These are phyloP conservation scores for Ditula angustiorana DNA, from an alignment of 2,888 invertebrate genomes.

Conservation along the genomic window DNA sequence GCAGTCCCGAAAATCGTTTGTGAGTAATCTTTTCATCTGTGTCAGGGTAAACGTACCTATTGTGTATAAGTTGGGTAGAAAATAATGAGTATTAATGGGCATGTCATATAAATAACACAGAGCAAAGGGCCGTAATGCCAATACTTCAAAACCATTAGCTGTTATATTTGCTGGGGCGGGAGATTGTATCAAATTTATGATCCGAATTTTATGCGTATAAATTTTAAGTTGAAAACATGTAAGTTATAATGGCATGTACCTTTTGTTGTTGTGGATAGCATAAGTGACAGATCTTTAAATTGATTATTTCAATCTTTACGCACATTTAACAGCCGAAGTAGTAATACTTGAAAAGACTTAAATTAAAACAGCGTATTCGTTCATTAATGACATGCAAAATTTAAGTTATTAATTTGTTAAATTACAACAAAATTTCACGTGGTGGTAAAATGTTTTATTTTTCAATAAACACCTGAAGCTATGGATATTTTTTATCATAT, in stretches of 20 bases:
- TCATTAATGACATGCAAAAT: too few species aligned
- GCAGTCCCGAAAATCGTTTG: neutral
- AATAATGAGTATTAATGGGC: slow-evolving; percentile 64
- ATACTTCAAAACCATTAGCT: slow-evolving; percentile 74
- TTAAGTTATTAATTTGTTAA: too few species aligned
- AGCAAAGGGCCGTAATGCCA: slow-evolving; percentile 62
- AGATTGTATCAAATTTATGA: slow-evolving; percentile 34
- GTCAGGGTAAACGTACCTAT: slow-evolving; percentile 46
- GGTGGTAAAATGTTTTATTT: too few species aligned
- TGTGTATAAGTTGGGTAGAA: slow-evolving; percentile 44
- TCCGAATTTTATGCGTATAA: slow-evolving; percentile 32
- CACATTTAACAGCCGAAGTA: too few species aligned
- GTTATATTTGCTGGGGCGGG: slow-evolving; percentile 26
- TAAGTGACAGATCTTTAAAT: too few species aligned
- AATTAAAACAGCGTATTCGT: too few species aligned
- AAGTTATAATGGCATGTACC: slow-evolving; percentile 1
- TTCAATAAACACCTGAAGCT: too few species aligned
- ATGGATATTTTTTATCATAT: neutral
- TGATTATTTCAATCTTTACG: too few species aligned
- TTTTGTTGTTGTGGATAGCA: slow-evolving; percentile 15
- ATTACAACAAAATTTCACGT: too few species aligned
- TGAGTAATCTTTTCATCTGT: slow-evolving; percentile 39
- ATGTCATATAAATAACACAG: slow-evolving; percentile 64
- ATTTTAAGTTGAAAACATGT: slow-evolving; percentile 27
- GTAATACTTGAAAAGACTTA: too few species aligned